Conservation (phyloP, 2,797 vertebrate species). For the Sylvia borin region DNA sequence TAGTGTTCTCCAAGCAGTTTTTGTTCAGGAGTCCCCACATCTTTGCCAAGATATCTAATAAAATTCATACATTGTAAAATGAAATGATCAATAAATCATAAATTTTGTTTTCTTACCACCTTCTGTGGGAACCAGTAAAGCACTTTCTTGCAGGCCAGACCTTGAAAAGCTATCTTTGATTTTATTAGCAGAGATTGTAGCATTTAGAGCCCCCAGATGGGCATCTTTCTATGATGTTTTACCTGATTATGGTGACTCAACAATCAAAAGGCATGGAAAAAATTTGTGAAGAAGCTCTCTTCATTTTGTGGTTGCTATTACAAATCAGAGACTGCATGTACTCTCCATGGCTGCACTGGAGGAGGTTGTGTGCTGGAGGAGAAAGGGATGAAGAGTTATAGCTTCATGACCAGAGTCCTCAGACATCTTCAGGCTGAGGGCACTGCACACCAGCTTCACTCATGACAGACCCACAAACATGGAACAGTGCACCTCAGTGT, state of each 20-base stretch:
- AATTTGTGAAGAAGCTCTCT: background rate
- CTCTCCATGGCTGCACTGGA: background rate
- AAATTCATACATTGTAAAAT: background rate
- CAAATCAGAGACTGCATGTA: background rate
- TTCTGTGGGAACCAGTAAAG: background rate
- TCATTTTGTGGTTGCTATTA: background rate
- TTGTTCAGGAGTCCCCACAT: background rate
- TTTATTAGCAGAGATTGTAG: background rate
- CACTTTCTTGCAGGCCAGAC: background rate
- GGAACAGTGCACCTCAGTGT: background rate
- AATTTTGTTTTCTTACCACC: background rate
- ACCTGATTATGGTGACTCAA: background rate
- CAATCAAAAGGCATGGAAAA: background rate
- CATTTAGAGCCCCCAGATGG: background rate
- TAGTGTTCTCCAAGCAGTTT: background rate
- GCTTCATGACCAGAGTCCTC: background rate
- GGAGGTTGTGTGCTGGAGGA: background rate
- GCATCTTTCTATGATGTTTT: background rate
- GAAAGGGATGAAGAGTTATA: background rate
- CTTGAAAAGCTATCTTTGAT: background rate
- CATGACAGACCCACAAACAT: background rate
- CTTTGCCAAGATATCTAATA: background rate
- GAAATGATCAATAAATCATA: background rate
- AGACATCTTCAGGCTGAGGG: background rate
- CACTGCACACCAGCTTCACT: background rate